These are phyloP conservation scores for Heliconius hortense DNA, from an alignment of 2,888 invertebrate genomes.

Conservation along the genomic window DNA sequence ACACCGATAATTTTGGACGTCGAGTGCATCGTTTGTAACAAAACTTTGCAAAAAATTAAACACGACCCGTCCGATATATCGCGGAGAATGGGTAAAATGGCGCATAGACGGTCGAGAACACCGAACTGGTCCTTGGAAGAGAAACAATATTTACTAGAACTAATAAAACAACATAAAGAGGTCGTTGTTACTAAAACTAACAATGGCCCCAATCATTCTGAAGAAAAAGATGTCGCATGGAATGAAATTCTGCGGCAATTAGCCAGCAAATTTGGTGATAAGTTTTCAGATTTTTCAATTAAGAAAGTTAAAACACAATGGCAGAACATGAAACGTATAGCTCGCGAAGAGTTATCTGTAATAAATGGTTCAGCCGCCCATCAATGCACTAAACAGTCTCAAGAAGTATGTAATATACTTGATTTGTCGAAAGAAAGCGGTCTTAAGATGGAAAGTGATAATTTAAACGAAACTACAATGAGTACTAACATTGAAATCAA, in stretches of 20 bases:
- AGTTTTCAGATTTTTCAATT: conserved; percentile 67
- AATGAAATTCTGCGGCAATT: conserved; percentile 68
- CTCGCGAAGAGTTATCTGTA: conserved; percentile 68
- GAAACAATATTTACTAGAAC: conserved; percentile 72
- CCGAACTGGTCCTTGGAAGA: conserved; percentile 77
- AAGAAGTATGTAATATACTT: conserved; percentile 69
- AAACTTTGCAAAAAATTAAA: conserved; percentile 77
- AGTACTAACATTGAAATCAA: conserved; percentile 69
- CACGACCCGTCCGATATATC: conserved; percentile 59
- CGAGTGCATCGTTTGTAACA: conserved; percentile 79
- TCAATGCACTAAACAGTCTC: conserved; percentile 63
- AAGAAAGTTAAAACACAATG: conserved; percentile 78
- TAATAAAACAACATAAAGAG: conserved; percentile 71
- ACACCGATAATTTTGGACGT: conserved; percentile 75
- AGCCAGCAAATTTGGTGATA: conserved; percentile 64
- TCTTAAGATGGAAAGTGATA: conserved; percentile 47
- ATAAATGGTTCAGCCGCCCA: conserved; percentile 57
- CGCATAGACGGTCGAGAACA: conserved; percentile 65
- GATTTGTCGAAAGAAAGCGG: conserved; percentile 67
- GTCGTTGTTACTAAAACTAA: conserved; percentile 70
- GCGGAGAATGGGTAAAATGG: conserved; percentile 69
- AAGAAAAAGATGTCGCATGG: conserved; percentile 76
- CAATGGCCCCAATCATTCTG: conserved; percentile 71
- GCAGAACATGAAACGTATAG: conserved; percentile 79
- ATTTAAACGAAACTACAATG: conserved; percentile 59